Conservation (phyloP, 92 coral and sea anemone species). For the Isaurus tuberculatus region DNA sequence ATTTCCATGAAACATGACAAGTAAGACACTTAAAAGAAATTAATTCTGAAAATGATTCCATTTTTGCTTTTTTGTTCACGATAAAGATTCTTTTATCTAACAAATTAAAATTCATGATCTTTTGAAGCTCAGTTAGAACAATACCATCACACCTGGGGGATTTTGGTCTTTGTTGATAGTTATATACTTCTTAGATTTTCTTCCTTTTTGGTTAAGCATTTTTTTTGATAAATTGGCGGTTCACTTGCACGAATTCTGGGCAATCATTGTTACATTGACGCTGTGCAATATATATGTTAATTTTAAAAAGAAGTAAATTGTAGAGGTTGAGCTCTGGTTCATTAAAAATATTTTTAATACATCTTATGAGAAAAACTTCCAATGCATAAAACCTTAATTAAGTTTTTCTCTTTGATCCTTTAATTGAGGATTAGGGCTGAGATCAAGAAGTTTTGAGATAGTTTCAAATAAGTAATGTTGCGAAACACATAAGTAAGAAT, state of each 20-base stretch:
- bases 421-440: background rate
- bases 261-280: background rate
- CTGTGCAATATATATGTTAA: conserved; percentile 43
- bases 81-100: conserved; percentile 38
- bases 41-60: conserved; percentile 43
- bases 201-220: conserved; percentile 27
- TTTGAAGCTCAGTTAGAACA: conserved; percentile 39
- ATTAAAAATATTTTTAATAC: background rate
- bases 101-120: conserved; percentile 42
- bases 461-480: background rate
- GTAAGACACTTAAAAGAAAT: conserved; percentile 36
- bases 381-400: background rate
- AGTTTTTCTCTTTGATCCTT: background rate
- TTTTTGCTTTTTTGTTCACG: conserved; percentile 24
- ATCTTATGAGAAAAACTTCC: background rate
- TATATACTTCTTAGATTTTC: conserved; percentile 18
- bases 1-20: conserved; percentile 33
- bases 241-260: conserved; percentile 24
- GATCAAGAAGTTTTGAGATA: background rate
- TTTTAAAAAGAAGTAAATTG: background rate
- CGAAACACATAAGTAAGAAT: background rate
- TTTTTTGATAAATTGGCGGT: conserved; percentile 38
- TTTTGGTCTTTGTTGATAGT: conserved; percentile 38
- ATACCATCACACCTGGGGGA: conserved; percentile 46
- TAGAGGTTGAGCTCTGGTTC: background rate